Percentiles rank a stretch among this genome's conserved stretches.
Conservation (phyloP, 53 echinoderm and acorn worm genomes). For the Actinopyga echinites region DNA sequence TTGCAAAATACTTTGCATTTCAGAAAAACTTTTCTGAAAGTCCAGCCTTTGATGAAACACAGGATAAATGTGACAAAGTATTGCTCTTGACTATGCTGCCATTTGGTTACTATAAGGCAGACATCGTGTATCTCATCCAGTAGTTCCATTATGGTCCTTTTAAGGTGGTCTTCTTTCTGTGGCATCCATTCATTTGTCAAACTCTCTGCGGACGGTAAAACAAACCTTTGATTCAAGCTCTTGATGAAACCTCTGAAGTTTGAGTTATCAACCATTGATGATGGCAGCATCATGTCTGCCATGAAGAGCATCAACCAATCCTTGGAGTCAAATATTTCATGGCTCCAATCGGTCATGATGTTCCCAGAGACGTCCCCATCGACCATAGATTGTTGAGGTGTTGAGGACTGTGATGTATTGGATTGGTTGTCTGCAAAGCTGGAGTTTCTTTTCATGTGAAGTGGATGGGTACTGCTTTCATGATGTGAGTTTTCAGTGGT, state of each 20-base stretch:
- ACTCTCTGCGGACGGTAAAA: constrained; percentile 1
- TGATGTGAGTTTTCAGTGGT: background rate
- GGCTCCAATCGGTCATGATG: background rate
- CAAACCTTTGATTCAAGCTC: constrained; percentile 15
- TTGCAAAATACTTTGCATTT: background rate
- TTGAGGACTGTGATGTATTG: background rate
- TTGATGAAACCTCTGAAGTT: background rate
- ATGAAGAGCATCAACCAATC: constrained; percentile 25
- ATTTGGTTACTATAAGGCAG: constrained; percentile 18
- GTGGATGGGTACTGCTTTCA: background rate
- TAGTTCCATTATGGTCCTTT: background rate
- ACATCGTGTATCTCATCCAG: constrained; percentile 16
- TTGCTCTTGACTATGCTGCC: background rate
- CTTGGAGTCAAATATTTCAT: background rate
- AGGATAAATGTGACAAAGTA: background rate
- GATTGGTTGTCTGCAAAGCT: background rate
- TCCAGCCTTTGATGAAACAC: constrained; percentile 29
- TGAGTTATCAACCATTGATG: constrained; percentile 12
- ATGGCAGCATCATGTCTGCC: constrained; percentile 32
- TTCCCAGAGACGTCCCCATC: background rate
- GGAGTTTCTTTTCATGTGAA: background rate
- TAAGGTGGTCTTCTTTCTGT: background rate
- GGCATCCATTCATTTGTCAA: constrained; percentile 22
- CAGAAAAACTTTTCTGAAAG: background rate
- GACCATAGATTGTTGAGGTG: background rate